Evolutionary conservation across 2,113 vertebrate species (phyloP).

Genomic region (Calcarius ornatus): DNA sequence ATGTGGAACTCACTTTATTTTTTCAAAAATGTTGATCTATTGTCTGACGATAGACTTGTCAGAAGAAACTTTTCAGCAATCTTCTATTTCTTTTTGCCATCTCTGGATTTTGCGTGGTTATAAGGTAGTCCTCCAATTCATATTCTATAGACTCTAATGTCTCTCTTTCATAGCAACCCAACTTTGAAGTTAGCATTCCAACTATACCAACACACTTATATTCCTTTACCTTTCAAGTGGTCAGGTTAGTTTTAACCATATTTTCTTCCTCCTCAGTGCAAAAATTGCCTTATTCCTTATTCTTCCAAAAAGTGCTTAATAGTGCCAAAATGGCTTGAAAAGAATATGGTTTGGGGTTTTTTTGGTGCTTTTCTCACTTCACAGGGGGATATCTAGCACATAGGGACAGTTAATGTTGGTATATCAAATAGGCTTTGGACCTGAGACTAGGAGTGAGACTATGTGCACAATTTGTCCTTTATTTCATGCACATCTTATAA

Average conservation of each 20-base stretch:
- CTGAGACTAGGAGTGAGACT: neutral
- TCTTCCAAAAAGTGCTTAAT: neutral
- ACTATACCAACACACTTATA: neutral
- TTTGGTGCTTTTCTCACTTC: neutral
- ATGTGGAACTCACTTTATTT: neutral
- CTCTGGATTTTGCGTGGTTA: neutral
- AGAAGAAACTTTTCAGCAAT: neutral
- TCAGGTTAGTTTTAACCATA: neutral
- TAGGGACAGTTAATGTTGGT: neutral
- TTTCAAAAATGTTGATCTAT: neutral
- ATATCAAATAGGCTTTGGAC: neutral
- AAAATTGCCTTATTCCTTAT: neutral
- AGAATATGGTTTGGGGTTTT: neutral
- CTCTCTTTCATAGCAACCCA: neutral
- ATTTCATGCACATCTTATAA: neutral
- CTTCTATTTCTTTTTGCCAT: neutral
- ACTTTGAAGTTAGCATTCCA: neutral
- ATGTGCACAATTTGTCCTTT: neutral
- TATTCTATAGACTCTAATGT: neutral
- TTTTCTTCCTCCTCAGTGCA: neutral
- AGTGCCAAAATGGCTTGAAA: neutral
- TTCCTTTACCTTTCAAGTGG: neutral
- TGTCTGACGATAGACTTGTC: neutral
- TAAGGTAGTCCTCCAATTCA: neutral
- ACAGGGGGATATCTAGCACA: neutral